These are phyloP conservation scores for Sylvietta virens DNA, from an alignment of 2,113 vertebrate genomes.

Conservation along the genomic window DNA sequence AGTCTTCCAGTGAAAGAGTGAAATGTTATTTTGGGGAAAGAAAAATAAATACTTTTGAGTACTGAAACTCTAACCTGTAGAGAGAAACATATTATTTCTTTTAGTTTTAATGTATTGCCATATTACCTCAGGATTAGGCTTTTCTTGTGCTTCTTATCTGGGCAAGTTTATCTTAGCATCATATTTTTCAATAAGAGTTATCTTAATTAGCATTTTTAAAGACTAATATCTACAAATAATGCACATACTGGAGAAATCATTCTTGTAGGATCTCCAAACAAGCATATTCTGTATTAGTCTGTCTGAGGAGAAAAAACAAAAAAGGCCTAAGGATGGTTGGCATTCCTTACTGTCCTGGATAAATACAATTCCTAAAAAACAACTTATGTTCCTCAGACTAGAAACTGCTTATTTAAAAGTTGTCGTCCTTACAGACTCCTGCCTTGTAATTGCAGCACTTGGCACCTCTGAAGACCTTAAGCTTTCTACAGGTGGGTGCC, in stretches of 20 bases:
- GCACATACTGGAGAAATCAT: not conserved
- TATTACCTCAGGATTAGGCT: not conserved
- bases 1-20: not conserved
- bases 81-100: not conserved
- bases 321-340: not conserved
- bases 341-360: not conserved
- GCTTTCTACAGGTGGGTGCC: not conserved
- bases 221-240: not conserved
- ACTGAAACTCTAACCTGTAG: not conserved
- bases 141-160: not conserved
- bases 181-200: not conserved
- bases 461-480: not conserved
- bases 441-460: not conserved
- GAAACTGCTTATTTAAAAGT: not conserved
- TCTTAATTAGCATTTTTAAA: not conserved
- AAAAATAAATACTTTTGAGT: not conserved
- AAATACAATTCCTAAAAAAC: not conserved
- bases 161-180: not conserved
- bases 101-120: not conserved
- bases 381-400: not conserved
- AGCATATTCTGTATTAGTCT: not conserved
- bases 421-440: not conserved
- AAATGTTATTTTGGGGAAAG: not conserved
- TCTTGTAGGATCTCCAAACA: not conserved
- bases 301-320: accelerated